phyloP scores from a whole-genome alignment of 2,888 invertebrate species.

The Cecidostiba fungosa region DNA sequence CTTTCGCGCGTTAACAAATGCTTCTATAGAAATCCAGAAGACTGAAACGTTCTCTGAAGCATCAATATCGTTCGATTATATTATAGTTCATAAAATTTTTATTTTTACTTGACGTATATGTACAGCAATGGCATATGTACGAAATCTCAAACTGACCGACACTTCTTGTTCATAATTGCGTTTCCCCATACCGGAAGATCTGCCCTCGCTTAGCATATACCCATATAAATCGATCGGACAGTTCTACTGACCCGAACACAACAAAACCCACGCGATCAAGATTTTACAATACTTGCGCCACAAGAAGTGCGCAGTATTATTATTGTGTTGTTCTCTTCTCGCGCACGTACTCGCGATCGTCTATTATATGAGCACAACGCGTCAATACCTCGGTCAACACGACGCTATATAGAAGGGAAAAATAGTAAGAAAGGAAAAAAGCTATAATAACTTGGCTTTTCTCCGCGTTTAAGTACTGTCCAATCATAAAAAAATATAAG shows the following conservation, averaged over 20 bases:
- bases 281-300: background rate
- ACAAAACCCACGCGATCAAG: background rate
- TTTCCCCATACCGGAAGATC: background rate
- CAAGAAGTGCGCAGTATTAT: background rate
- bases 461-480: background rate
- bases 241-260: background rate
- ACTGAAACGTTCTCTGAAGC: background rate
- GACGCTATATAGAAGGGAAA: no score
- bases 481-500: background rate
- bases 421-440: no score
- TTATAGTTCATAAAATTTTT: slow-evolving; percentile 29
- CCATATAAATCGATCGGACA: background rate
- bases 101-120: background rate
- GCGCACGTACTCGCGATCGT: no score
- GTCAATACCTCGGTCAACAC: background rate
- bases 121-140: background rate
- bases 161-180: background rate
- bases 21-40: slow-evolving; percentile 20
- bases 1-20: background rate
- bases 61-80: background rate
- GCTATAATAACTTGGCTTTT: background rate
- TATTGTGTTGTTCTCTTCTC: background rate
- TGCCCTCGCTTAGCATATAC: background rate
- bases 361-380: no score
- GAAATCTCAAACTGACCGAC: background rate